phyloP scores from a whole-genome alignment of 2,888 invertebrate genomes.

The Drosophila cracens region DNA sequence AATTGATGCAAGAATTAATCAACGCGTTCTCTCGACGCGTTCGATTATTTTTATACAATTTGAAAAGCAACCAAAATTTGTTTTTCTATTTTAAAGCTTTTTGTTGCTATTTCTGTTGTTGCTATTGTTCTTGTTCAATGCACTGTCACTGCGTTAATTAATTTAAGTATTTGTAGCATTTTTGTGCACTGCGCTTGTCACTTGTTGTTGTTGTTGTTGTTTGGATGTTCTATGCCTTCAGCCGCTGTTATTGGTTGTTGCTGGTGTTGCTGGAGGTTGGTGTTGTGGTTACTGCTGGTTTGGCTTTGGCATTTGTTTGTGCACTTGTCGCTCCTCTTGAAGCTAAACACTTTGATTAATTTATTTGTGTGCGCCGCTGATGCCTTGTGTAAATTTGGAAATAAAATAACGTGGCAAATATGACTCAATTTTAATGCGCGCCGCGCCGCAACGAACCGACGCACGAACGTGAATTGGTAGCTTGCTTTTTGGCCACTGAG shows the following conservation, averaged over 20 bases:
- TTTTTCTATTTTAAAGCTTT: constrained; percentile 18
- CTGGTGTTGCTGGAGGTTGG: constrained; percentile 8
- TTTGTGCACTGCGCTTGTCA: constrained; percentile 63
- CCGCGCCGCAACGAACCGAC: constrained; percentile 79
- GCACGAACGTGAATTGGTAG: constrained; percentile 77
- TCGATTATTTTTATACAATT: constrained; percentile 34
- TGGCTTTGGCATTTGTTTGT: constrained; percentile 68
- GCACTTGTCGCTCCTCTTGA: constrained; percentile 66
- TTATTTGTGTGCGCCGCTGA: constrained; percentile 70
- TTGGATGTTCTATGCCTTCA: constrained; percentile 38
- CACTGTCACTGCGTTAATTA: constrained; percentile 69
- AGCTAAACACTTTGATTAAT: constrained; percentile 70
- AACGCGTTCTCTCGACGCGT: constrained; percentile 58
- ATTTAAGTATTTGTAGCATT: constrained; percentile 64
- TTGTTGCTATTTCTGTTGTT: neutral
- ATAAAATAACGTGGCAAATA: constrained; percentile 77
- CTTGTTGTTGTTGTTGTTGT: constrained; percentile 40
- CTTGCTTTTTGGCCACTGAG: constrained; percentile 76
- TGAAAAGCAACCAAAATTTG: constrained; percentile 37
- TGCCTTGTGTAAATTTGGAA: constrained; percentile 69
- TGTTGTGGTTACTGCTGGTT: constrained; percentile 33
- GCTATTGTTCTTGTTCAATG: constrained; percentile 52
- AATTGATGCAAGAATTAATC: constrained; percentile 25
- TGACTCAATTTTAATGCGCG: constrained; percentile 68
- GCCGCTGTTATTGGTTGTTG: constrained; percentile 27